These are phyloP conservation scores for Elmis aenea DNA, from an alignment of 2,888 invertebrate species.

Conservation along the genomic window DNA sequence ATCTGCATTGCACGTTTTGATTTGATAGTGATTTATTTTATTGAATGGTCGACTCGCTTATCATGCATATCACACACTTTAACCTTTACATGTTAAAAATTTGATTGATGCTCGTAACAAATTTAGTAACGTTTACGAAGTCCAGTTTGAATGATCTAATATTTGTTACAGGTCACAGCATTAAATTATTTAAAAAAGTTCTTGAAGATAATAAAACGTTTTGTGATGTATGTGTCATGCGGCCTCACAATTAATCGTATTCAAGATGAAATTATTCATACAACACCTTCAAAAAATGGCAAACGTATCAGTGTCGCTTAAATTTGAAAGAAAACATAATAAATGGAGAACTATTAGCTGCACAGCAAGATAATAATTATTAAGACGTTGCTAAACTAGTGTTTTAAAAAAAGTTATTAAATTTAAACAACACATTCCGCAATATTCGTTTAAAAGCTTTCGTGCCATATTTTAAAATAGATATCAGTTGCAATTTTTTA, in stretches of 20 bases:
- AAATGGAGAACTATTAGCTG: slow-evolving; percentile 64
- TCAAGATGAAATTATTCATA: slow-evolving; percentile 28
- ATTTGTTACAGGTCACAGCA: slow-evolving; percentile 14
- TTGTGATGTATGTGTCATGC: slow-evolving; percentile 39
- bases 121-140: too few relatives aligned
- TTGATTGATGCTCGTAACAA: not conserved
- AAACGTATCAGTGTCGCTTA: slow-evolving; percentile 28
- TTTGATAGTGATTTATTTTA: slow-evolving; percentile 9
- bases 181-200: slow-evolving; percentile 8
- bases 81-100: not conserved
- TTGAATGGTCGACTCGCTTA: slow-evolving; percentile 1
- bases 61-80: slow-evolving; percentile 1
- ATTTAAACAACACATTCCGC: slow-evolving; percentile 13
- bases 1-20: slow-evolving; percentile 28
- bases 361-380: slow-evolving; percentile 36
- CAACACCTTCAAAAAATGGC: slow-evolving; percentile 25
- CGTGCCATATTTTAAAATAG: slow-evolving; percentile 25
- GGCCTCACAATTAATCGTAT: slow-evolving; percentile 16
- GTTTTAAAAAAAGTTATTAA: slow-evolving; percentile 1
- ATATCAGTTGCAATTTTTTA: slow-evolving; percentile 8
- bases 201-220: slow-evolving; percentile 13
- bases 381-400: not conserved
- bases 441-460: slow-evolving; percentile 5
- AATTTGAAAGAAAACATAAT: slow-evolving; percentile 71
- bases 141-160: too few relatives aligned